Conservation (phyloP, 2,888 invertebrate genomes). For the Dicycla oo region DNA sequence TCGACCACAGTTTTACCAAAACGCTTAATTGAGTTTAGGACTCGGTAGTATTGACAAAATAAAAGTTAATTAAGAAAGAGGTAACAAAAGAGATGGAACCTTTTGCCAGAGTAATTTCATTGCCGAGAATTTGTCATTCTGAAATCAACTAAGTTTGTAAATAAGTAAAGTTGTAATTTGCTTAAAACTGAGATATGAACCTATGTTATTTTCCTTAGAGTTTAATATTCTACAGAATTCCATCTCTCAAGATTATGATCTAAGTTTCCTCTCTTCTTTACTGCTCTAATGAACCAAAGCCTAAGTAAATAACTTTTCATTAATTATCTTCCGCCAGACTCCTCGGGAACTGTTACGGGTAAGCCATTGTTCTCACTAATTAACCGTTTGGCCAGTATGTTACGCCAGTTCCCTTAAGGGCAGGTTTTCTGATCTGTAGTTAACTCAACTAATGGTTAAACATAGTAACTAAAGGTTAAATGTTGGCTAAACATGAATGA, state of each 20-base stretch:
- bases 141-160: neutral
- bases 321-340: constrained; percentile 5
- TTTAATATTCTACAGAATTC: no score
- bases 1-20: constrained; percentile 3
- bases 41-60: neutral
- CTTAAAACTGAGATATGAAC: neutral
- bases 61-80: no score
- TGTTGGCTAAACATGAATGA: no score
- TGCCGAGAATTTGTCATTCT: no score
- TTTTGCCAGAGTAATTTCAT: neutral
- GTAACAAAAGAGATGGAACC: neutral
- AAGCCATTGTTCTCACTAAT: constrained; percentile 38
- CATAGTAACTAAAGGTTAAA: no score
- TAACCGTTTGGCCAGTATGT: constrained; percentile 9
- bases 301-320: constrained; percentile 24
- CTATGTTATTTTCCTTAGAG: no score
- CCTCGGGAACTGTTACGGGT: constrained; percentile 1
- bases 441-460: no score
- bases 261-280: no score
- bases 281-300: constrained; percentile 8
- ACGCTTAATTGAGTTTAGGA: constrained; percentile 7
- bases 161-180: neutral
- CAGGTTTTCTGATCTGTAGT: no score
- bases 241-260: no score
- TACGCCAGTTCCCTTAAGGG: no score